These are phyloP conservation scores for Pitangus sulphuratus DNA, from an alignment of 2,797 vertebrate species.

Conservation along the genomic window DNA sequence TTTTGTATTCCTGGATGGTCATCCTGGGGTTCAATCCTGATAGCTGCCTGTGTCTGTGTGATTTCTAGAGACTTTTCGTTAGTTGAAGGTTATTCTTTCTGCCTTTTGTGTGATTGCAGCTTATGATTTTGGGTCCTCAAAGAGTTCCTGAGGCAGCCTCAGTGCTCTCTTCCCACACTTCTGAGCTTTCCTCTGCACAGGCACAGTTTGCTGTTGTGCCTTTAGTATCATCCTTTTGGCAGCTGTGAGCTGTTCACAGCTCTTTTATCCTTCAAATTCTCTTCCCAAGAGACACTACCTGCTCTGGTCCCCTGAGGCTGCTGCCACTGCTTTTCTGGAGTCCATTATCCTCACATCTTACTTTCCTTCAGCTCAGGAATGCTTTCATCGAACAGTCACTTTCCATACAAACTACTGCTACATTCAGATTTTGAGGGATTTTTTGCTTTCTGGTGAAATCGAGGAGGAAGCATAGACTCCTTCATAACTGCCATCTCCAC, in stretches of 20 bases:
- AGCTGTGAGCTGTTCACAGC: not conserved
- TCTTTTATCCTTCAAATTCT: slow-evolving; percentile 57
- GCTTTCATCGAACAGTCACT: not conserved
- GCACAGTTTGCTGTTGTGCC: slow-evolving; percentile 41
- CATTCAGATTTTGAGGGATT: not conserved
- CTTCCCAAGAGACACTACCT: slow-evolving; percentile 41
- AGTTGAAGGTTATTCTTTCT: not conserved
- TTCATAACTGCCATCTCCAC: not conserved
- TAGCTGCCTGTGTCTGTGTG: not conserved
- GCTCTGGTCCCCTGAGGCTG: slow-evolving; percentile 43
- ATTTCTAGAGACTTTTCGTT: not conserved
- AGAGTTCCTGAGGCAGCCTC: not conserved
- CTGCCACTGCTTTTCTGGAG: slow-evolving; percentile 1
- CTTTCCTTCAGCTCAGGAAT: slow-evolving; percentile 25
- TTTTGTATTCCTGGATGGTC: not conserved
- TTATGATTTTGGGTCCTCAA: slow-evolving; percentile 39
- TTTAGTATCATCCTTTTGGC: slow-evolving; percentile 46
- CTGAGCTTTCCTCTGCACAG: slow-evolving; percentile 15
- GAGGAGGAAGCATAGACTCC: not conserved
- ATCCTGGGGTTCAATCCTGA: not conserved
- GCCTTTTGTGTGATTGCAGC: not conserved
- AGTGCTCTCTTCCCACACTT: slow-evolving; percentile 42
- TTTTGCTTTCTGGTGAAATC: not conserved
- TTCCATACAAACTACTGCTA: not conserved
- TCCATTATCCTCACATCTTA: slow-evolving; percentile 36